Evolutionary conservation across 1,140 invertebrate genomes (phyloP), one percentile per base, ranked within the genome.

Genomic region (Polypedilum pembai): DNA sequence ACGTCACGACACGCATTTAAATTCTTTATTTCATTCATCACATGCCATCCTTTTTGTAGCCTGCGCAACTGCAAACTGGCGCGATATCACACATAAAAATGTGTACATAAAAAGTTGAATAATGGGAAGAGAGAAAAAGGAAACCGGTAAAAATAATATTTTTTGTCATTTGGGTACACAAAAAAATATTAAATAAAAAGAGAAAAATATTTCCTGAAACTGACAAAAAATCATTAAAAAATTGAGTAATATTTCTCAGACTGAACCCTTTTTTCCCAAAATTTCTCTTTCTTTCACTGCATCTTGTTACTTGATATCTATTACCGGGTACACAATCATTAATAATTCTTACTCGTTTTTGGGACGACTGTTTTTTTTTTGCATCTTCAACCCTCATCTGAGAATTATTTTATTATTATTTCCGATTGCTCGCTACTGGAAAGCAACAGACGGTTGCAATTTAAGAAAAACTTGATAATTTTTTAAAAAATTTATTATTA

Each of bases 221-320:
- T 21, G 12, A 69, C 65, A 69, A 69, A 69, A 69, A 69, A 69
- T 69, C 65, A 69, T 69, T 69, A 69, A 69, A 69, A 69, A 69
- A 69, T 69, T 69, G 65, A 69, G 65, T 20, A 20, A 66, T 18
- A 66, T 66, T 18, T 66, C 17, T 66, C 18, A 8, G 17, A 33
- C 24, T 33, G 24, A 69, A 69, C 65, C 65, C 65, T 69, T 69
- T 69, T 69, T 69, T 10, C 65, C 65, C 17, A 69, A 20, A 69
- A 20, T 3, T 18, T 20, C 65, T 66, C 24, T 33, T 33, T 33
- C 24, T 33, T n/a, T n/a, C 7, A 12, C 63, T 66, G 63, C 63
- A 69, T 69, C 18, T 69, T 69, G 65, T 8, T 69, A 69, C 65
- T 69, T 69, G 65, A 69, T 69, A 69, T 69, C 65, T 18, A 69